These are phyloP conservation scores for Hymenochirus boettgeri DNA, from an alignment of 2,113 vertebrate species.

Conservation along the genomic window DNA sequence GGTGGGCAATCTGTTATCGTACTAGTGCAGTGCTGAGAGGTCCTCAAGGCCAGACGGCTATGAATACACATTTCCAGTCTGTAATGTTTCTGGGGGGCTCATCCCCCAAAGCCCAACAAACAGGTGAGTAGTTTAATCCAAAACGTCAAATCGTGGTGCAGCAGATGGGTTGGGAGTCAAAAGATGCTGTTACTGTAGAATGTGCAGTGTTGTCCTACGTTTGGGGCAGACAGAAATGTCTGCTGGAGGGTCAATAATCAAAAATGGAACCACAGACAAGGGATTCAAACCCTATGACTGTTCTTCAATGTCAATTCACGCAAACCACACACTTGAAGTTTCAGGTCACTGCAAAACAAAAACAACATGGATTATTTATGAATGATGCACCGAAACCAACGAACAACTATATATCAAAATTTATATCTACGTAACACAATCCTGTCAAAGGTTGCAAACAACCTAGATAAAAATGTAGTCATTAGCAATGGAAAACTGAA, in stretches of 20 bases:
- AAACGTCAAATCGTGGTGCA: constrained; percentile 4
- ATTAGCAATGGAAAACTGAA: no score
- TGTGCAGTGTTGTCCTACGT: no score
- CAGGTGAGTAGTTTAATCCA: constrained; percentile 15
- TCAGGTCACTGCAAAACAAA: constrained; percentile 26
- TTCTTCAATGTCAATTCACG: neutral
- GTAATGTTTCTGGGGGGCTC: constrained; percentile 5
- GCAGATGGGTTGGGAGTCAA: constrained; percentile 15
- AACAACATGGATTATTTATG: no score
- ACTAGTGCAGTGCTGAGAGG: constrained; percentile 81
- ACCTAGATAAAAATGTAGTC: no score
- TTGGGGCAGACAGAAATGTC: neutral
- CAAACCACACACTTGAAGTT: neutral
- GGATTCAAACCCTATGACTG: no score
- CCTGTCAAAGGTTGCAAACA: no score
- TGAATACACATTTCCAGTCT: constrained; percentile 16
- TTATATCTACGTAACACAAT: no score
- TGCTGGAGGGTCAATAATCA: no score
- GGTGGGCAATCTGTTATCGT: constrained; percentile 85
- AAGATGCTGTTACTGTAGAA: neutral
- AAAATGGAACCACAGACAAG: neutral
- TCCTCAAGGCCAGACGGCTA: constrained; percentile 28
- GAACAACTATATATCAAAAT: no score
- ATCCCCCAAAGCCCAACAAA: constrained; percentile 6
- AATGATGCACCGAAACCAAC: no score